These are phyloP conservation scores for Hyperoplus immaculatus DNA, from an alignment of 2,797 vertebrate species.

Conservation along the genomic window DNA sequence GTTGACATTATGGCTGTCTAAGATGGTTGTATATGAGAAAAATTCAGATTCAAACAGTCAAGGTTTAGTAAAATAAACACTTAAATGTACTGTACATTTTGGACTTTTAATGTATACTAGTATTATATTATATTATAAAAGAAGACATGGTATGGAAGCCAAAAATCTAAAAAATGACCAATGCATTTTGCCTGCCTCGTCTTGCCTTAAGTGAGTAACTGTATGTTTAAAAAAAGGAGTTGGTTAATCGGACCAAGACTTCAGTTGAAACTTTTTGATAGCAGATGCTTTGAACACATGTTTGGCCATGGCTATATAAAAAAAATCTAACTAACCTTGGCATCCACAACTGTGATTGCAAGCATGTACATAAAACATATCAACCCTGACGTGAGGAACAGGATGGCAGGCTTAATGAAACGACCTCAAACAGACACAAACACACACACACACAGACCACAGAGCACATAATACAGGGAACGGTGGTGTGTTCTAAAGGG, in stretches of 20 bases:
- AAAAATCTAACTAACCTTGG: not conserved
- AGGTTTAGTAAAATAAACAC: too few relatives aligned
- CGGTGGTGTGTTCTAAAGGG: conserved; percentile 52
- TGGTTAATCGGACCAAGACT: not conserved
- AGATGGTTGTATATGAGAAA: too few relatives aligned
- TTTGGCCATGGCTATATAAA: not conserved
- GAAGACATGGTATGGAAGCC: too few relatives aligned
- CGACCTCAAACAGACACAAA: conserved; percentile 48
- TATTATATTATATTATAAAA: too few relatives aligned
- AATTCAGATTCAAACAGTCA: too few relatives aligned
- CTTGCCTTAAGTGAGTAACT: not conserved
- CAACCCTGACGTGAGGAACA: conserved; percentile 43
- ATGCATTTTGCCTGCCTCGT: too few relatives aligned
- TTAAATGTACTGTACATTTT: too few relatives aligned
- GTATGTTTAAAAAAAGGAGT: not conserved
- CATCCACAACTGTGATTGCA: conserved; percentile 7
- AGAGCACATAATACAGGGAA: conserved; percentile 44
- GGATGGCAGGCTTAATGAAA: conserved; percentile 52
- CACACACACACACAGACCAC: conserved; percentile 51
- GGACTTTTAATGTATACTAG: too few relatives aligned
- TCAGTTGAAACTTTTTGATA: not conserved
- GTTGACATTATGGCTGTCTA: too few relatives aligned
- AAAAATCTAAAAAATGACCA: too few relatives aligned
- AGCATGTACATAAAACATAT: conserved; percentile 3
- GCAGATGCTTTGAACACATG: not conserved